phyloP scores from a whole-genome alignment of 2,113 vertebrate genomes.

The Ibidorhyncha struthersii region DNA sequence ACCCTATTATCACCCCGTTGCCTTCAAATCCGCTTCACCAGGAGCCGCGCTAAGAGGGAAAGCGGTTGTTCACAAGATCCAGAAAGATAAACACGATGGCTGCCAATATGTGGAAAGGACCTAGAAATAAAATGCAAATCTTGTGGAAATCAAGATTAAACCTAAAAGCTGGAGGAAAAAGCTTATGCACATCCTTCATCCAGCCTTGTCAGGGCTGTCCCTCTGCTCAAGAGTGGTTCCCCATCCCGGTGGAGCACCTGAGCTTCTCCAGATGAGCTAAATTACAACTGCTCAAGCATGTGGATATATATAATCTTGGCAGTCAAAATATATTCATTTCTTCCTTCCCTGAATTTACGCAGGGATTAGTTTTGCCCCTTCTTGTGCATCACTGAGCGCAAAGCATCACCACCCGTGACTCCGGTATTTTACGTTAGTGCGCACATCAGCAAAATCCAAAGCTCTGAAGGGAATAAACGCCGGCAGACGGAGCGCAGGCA shows the following conservation, averaged over 20 bases:
- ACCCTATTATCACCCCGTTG: not conserved
- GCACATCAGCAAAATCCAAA: not conserved
- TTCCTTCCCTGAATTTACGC: not conserved
- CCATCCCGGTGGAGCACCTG: fast-evolving
- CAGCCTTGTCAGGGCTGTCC: not conserved
- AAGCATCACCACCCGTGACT: fast-evolving
- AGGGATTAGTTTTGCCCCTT: not conserved
- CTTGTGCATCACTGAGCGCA: fast-evolving
- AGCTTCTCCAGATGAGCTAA: not conserved
- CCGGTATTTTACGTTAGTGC: fast-evolving
- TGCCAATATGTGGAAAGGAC: not conserved
- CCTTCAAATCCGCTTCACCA: not conserved
- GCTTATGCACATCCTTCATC: not conserved
- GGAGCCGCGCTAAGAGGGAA: not conserved
- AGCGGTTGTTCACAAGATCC: not conserved
- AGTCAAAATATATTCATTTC: too few species aligned
- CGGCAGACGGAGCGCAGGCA: not conserved
- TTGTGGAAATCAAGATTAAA: not conserved
- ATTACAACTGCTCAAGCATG: too few species aligned
- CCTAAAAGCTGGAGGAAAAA: not conserved
- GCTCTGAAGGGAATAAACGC: not conserved
- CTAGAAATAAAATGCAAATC: not conserved
- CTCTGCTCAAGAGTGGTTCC: too few species aligned
- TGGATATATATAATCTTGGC: too few species aligned
- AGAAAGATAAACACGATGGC: not conserved